Conservation (phyloP, 1,140 invertebrate genomes). For the Lysiphlebus fabarum region DNA sequence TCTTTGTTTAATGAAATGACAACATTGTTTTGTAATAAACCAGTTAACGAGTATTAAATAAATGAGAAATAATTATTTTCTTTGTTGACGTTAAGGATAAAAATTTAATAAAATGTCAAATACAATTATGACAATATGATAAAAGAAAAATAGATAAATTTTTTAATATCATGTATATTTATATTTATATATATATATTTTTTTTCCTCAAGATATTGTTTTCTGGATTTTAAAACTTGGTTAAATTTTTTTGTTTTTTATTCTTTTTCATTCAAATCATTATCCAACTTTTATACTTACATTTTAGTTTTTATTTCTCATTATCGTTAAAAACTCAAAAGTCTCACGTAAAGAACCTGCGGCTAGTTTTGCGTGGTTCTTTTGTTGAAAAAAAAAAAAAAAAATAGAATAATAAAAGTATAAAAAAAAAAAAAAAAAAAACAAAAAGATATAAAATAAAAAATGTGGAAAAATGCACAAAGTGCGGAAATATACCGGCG, state of each 20-base stretch:
- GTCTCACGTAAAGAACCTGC: conserved; percentile 8
- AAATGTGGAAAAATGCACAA: conserved; percentile 4
- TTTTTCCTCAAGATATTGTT: neutral
- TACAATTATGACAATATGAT: no score
- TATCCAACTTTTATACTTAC: no score
- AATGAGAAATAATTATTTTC: neutral
- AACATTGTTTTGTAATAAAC: conserved; percentile 14
- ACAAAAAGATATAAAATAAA: conserved; percentile 2
- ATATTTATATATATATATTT: no score
- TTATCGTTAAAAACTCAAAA: conserved; percentile 11
- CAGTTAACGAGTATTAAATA: conserved; percentile 1
- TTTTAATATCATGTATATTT: no score
- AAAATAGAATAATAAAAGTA: conserved; percentile 1
- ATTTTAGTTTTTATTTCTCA: neutral
- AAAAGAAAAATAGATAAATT: no score
- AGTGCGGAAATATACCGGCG: conserved; percentile 9
- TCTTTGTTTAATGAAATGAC: conserved; percentile 5
- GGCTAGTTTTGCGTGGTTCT: conserved; percentile 3
- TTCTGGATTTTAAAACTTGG: neutral
- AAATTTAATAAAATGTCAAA: no score
- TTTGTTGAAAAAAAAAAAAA: conserved; percentile 1
- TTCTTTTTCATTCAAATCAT: no score
- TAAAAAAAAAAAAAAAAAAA: neutral
- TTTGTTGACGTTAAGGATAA: neutral
- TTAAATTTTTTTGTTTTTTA: conserved; percentile 1